A percentile compares a stretch with the other conserved stretches of the same genome.
phyloP scores from a whole-genome alignment of 2,888 invertebrate species.

The Drosophila algonquin region DNA sequence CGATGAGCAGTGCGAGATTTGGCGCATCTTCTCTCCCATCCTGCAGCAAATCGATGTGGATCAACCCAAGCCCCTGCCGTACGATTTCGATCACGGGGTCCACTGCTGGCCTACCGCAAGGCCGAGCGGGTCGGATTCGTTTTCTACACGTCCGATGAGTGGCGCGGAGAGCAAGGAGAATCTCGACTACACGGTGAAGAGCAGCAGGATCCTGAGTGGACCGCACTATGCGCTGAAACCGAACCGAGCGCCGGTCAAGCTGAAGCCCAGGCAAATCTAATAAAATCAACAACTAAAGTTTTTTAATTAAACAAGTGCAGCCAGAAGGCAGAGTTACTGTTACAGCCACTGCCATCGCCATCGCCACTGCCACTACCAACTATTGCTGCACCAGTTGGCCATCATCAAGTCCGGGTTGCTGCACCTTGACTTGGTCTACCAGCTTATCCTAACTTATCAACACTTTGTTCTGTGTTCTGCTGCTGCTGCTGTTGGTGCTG shows the following conservation, averaged over 20 bases:
- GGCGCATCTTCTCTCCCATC: conserved; percentile 67
- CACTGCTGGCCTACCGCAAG: conserved; percentile 54
- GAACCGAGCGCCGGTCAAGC: conserved; percentile 22
- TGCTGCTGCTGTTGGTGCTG: conserved; percentile 14
- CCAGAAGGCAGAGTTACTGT: not conserved
- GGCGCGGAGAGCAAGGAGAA: conserved; percentile 50
- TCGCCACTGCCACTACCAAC: not conserved
- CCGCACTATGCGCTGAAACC: not conserved
- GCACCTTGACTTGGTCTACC: conserved; percentile 37
- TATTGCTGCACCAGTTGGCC: conserved; percentile 26
- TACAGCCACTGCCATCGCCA: not conserved
- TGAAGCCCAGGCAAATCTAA: conserved; percentile 32
- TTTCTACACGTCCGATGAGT: conserved; percentile 56
- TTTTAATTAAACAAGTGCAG: conserved; percentile 70
- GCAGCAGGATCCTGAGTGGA: conserved; percentile 19
- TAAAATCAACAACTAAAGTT: conserved; percentile 60
- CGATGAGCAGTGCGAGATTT: conserved; percentile 69
- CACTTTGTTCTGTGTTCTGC: conserved; percentile 19
- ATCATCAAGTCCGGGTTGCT: conserved; percentile 1
- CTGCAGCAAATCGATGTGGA: conserved; percentile 53
- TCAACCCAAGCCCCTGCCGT: conserved; percentile 49
- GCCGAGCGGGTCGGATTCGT: conserved; percentile 56
- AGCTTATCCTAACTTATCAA: conserved; percentile 37
- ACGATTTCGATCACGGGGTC: conserved; percentile 58
- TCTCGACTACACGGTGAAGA: conserved; percentile 31